Evolutionary conservation across 2,113 vertebrate species (phyloP), one percentile per base, ranked within the genome.

Genomic region (Heliornis fulica): DNA sequence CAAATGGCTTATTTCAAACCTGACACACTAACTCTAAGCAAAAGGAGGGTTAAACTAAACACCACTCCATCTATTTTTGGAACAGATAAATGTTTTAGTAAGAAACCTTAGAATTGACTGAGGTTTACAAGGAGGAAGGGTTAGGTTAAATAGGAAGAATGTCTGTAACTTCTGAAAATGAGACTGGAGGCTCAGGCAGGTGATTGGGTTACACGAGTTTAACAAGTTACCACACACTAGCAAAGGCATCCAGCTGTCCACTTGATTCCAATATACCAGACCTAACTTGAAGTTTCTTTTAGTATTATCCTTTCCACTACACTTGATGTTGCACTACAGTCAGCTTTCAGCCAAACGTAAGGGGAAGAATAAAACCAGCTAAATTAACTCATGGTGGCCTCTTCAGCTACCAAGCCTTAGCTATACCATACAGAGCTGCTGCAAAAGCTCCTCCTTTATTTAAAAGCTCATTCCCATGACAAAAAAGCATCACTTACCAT

Each of bases 141-240:
- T 86, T 32, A 65, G 56, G 83, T 31, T 46, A 38, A 89, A 63
- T 5, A 48, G 38, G 28, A 53, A 69, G 87, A 90, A 81, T 43
- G 51, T 46, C 90, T 80, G 81, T 75, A 87, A 66, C 79, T 91
- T 86, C 94, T 94, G 93, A 46, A 83, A 93, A 41, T 66, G 87
- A 93, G 88, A 70, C 60, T 9, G 0, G 1, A 48, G 79, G 79
- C 86, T 83, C 83, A 87, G 83, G 11, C 13, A 5, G 81, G 76
- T 5, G 26, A 43, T 5, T 50, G 83, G 64, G 94, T 38, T 66
- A 76, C 81, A 46, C 78, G 54, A 71, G 65, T 66, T 77, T 26
- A 32, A 69, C 3, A 8, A 6, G 57, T 60, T 8, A 48, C 68
- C 83, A 61, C 84, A 87, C 72, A 11, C 76, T 4, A 50, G 68